Base-by-base conservation (phyloP, 1,140 invertebrate species). In the Drosophila nikananu region DNA sequence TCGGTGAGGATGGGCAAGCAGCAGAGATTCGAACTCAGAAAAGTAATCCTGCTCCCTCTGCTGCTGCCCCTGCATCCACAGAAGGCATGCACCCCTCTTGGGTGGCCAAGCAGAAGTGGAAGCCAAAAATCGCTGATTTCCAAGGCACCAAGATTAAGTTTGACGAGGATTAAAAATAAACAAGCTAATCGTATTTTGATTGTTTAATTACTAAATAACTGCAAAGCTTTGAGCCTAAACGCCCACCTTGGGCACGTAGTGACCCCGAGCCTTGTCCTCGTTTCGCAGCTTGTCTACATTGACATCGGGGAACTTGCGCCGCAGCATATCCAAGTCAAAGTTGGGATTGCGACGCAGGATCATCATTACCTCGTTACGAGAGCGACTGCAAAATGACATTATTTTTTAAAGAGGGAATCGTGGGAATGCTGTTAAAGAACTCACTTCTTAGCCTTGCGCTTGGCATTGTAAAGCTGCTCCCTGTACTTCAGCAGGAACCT, bases 321-420 rank as follows among this genome's bases (percentile, higher is more conserved):
- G 95, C 15, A 98, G 71, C 55, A 95, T 94, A 70, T 96, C 95
- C 84, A 96, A 87, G 92, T 97, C 96, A 83, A 97, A 93, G 86
- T 98, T 94, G 13, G 97, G 97, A 93, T 96, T 98, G 57, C 95
- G 93, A 70, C 95, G 96, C 13, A 98, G 77, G 25, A 97, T 91
- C 39, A 94, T 92, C 86, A 95, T 94, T 1, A 97, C 96, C 91
- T 95, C 94, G 75, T 95, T 95, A 41, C 91, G 94, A 44, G 95
- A 93, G 58, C 95, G 94, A 59, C 95, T 96, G 51, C 6, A 78
- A 68, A 94, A 94, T 37, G 79, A 77, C 77, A 5, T 12, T 2
- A 12, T 42, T 37, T 17, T 21, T 17, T 8, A 30, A 17, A 17
- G 1, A 25, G 13, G 19, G 3, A 37, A 12, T 25, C 6, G 1